Percentiles rank a stretch among this genome's conserved stretches.
These are phyloP conservation scores for Cephalotes varians DNA, from an alignment of 2,888 invertebrate species.

Conservation along the genomic window DNA sequence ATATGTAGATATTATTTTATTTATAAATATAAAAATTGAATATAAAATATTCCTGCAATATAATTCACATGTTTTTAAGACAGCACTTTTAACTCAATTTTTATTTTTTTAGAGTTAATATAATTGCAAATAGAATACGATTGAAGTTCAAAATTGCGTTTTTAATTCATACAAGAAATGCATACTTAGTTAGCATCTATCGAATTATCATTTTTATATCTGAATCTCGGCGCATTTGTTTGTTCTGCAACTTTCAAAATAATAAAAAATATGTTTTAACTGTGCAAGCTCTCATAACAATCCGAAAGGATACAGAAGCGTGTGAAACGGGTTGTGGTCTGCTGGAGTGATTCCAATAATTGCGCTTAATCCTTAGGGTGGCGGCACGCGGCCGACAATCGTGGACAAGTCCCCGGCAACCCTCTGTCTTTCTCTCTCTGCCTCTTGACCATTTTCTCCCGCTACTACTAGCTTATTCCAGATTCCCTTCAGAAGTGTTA, in stretches of 20 bases:
- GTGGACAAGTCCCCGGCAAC: constrained; percentile 72
- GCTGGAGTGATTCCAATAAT: constrained; percentile 82
- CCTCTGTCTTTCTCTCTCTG: constrained; percentile 66
- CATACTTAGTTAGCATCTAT: too few relatives aligned
- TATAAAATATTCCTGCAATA: neutral
- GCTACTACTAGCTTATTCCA: constrained; percentile 30
- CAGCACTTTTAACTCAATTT: neutral
- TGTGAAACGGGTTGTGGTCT: constrained; percentile 82
- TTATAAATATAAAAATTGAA: neutral
- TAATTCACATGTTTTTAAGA: neutral
- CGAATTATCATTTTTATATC: neutral
- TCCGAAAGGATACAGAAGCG: constrained; percentile 68
- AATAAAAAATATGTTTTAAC: constrained; percentile 21
- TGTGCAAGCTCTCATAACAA: constrained; percentile 62
- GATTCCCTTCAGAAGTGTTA: constrained; percentile 50
- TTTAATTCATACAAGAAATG: neutral
- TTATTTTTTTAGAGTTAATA: neutral
- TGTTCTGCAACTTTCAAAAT: neutral
- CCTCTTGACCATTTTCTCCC: constrained; percentile 45
- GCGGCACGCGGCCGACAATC: constrained; percentile 78
- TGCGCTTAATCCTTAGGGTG: constrained; percentile 83
- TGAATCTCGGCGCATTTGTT: neutral
- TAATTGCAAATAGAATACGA: neutral
- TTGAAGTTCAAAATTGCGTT: neutral
- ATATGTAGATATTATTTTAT: neutral